Conservation (phyloP, 2,797 vertebrate genomes). For the Tragelaphus eurycerus region DNA sequence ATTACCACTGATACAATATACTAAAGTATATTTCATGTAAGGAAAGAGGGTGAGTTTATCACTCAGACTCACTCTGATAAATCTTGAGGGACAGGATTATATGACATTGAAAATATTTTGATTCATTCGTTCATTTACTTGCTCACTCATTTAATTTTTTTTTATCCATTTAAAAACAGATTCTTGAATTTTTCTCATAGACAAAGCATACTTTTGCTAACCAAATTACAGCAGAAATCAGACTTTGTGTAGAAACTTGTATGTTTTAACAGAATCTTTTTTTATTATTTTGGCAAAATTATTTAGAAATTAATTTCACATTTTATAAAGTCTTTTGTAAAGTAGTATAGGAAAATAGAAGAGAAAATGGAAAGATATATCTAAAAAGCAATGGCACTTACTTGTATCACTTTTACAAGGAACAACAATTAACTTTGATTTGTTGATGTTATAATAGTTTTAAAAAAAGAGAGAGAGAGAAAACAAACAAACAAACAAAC, state of each 20-base stretch:
- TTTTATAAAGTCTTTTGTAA: neutral
- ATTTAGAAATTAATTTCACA: neutral
- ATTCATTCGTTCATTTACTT: neutral
- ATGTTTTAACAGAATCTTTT: neutral
- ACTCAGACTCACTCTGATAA: neutral
- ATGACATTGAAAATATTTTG: neutral
- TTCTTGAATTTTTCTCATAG: neutral
- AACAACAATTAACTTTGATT: neutral
- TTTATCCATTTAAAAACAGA: neutral
- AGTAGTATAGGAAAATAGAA: too few species aligned
- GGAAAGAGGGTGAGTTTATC: neutral
- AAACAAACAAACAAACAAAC: neutral
- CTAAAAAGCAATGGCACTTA: neutral
- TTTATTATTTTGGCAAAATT: neutral
- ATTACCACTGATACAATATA: neutral
- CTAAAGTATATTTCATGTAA: neutral
- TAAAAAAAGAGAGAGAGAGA: neutral
- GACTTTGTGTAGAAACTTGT: neutral
- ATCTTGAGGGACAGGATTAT: neutral
- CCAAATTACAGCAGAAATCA: neutral
- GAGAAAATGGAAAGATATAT: too few species aligned
- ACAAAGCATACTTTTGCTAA: neutral
- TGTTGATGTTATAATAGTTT: neutral
- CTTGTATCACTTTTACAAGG: neutral
- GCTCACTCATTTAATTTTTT: neutral